Evolutionary conservation across 2,113 vertebrate genomes (phyloP), one percentile per base, ranked within the genome.

Genomic region (Rousettus leschenaultii): DNA sequence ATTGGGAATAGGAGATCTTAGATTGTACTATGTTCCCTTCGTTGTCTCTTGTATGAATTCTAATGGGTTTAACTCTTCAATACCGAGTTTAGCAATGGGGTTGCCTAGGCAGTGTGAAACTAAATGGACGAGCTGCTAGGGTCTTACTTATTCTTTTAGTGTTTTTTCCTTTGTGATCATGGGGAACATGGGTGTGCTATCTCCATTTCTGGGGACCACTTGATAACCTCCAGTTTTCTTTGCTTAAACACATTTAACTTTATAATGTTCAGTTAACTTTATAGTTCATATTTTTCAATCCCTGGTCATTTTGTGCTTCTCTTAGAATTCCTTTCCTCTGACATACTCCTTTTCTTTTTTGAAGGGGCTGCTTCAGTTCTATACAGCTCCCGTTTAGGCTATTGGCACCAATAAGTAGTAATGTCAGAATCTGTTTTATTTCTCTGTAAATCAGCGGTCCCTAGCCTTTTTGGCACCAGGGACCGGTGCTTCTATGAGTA

Each of bases 351-450:
- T 84, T 68, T 53, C 18, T 63, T 93, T 96, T 95, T 61, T 77
- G 22, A 88, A 65, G 35, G 75, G 70, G 12, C n/a, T 73, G 24
- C 30, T 93, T 35, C 33, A 70, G 26, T 51, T 89, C 28, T 51
- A 35, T 7, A 43, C 33, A 79, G 61, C 51, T 71, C 38, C 33
- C 75, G 3, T 92, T 95, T 78, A 96, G 68, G 35, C 15, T 91
- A 1, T 61, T 66, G 86, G n/a, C 48, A 89, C 33, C 45, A 83
- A 1, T 91, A 75, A 75, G 8, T 80, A 78, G 24, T 93, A 48
- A 82, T 85, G 16, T 94, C 68, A 92, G 57, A 90, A 83, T 86
- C 45, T 79, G 40, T n/a, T 78, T 87, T 96, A 43, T 95, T 87
- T 88, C 63, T 94, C 22, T 87, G 22, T 92, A 91, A 51, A 51